Evolutionary conservation across 2,797 vertebrate genomes (phyloP), one percentile per base, ranked within the genome.

Genomic region (Momotus momota): DNA sequence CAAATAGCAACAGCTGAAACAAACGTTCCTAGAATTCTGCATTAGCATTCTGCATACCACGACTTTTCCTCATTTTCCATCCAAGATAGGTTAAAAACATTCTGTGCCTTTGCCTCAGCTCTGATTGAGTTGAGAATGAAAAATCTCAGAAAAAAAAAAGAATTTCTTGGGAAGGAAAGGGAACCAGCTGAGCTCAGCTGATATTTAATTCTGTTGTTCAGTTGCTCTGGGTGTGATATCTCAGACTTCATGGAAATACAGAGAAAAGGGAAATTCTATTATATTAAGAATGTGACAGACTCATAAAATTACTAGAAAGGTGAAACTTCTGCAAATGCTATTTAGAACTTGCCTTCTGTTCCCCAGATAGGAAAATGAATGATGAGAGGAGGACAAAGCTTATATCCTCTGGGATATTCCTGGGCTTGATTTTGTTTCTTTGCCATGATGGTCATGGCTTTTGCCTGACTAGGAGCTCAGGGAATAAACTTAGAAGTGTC

Each of bases 1-100:
- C 48, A 38, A 40, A 23, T 3, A 62, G 22, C 26, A 88, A 62
- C 51, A 43, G 22, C 31, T 40, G 57, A 66, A 70, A 43, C 29
- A 52, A 43, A 7, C 29, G 2, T 3, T 27, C 27, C 57, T 33
- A 11, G 14, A 38, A 9, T 33, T 41, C 77, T 54, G 27, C 31
- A 7, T 41, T 35, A 10, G 6, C 1, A 0, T 5, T 18, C 17
- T 25, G 48, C 27, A 2, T 2, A 12, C 8, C 5, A 2, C 5
- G 14, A 20, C 3, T 51, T 85, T 51, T 26, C 14, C 22, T 79
- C 35, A 10, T 66, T 65, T 9, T 78, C 29, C n/a, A 0, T 33
- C 41, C 91, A 25, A 31, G 62, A 60, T 6, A 18, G 40, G 9
- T 88, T 93, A 91, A 78, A 45, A 90, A 12, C 41, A 12, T 62